Conservation (phyloP, 1,140 invertebrate species). For the Sarcophaga peregrina region DNA sequence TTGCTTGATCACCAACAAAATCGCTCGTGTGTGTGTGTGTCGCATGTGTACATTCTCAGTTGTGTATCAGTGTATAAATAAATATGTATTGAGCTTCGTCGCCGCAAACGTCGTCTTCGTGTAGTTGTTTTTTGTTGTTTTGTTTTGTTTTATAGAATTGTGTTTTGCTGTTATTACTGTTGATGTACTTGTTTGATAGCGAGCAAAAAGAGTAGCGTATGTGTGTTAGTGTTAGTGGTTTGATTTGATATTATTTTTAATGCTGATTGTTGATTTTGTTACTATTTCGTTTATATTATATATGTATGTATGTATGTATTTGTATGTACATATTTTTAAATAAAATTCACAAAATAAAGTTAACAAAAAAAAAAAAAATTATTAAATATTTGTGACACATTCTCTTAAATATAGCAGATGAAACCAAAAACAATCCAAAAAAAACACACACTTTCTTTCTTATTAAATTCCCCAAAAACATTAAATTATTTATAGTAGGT, state of each 20-base stretch:
- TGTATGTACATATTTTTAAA: no score
- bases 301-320: no score
- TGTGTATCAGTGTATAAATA: no score
- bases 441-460: not conserved
- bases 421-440: no score
- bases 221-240: not conserved
- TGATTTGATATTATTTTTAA: conserved; percentile 3
- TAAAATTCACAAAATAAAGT: no score
- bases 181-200: not conserved
- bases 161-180: no score
- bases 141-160: no score
- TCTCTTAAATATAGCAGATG: no score
- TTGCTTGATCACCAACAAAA: no score
- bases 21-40: no score
- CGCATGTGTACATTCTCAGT: no score
- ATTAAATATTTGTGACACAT: conserved; percentile 14
- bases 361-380: not conserved
- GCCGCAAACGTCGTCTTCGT: not conserved
- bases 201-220: not conserved
- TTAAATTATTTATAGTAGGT: no score
- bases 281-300: not conserved
- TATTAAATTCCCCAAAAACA: not conserved
- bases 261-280: conserved; percentile 10
- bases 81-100: not conserved
- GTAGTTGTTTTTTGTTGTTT: not conserved